Evolutionary conservation across 2,888 invertebrate genomes (phyloP), one percentile per base, ranked within the genome.

Genomic region (Melipona bicolor): DNA sequence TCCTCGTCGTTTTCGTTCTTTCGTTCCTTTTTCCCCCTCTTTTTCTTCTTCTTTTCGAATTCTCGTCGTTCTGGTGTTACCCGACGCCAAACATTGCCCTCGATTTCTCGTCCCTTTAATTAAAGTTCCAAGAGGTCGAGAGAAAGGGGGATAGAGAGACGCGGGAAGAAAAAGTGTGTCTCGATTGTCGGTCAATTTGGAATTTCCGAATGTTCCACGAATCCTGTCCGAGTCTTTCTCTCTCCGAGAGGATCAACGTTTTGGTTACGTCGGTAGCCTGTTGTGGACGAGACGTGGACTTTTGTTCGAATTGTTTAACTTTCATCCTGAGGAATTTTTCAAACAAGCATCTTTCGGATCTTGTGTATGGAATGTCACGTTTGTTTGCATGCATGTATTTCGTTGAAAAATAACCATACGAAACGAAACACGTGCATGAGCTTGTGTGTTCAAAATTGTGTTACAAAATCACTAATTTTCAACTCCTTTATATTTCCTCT

Each of bases 41-140:
- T 43, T n/a, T 43, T 56, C 49, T 61, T 13, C 15, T 65, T 69
- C 65, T 81, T 74, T 9, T 19, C 49, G 49, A 49, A 73, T 77
- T 83, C 69, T 77, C 27, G 52, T 56, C 72, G 59, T 77, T 83
- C 64, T 72, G 77, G 56, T 52, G 68, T 83, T 76, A 69, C n/a
- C 62, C 27, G 56, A 62, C 68, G 62, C 76, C 76, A 83, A 83
- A 81, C 82, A 82, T 61, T 32, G 54, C 67, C 50, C 24, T 24
- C 36, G 61, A 74, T 70, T 24, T 32, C 81, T 61, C 67, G 32
- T 72, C 36, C 72, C 67, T 75, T 83, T 83, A 83, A 83, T 83
- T 83, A 83, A 83, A 83, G 76, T 76, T 83, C 68, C 65, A 71
- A 76, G 24, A 36, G 54, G 24, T 52, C 4, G 36, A 24, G 11